Base-by-base conservation (phyloP, 2,797 vertebrate species). In the Enteromius argenteus region DNA sequence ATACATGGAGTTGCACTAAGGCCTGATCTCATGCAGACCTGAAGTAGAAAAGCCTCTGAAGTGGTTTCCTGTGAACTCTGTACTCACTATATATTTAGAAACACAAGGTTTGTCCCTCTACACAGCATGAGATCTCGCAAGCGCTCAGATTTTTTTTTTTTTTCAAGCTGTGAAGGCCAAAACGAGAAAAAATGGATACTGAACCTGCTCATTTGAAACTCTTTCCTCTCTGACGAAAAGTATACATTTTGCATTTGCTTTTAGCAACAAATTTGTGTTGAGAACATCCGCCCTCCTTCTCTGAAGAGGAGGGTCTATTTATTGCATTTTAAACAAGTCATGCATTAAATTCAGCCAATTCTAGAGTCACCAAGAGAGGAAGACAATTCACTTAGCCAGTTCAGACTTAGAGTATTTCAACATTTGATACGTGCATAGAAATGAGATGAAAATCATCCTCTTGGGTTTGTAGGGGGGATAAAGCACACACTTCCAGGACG, bases 271-370 rank as follows among this genome's bases (percentile, higher is more conserved):
- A 62, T 73, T 73, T 32, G 39, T 37, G 80, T 81, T 49, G 68
- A 81, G 56, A 62, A 62, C 39, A 46, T 73, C 39, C 62, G 53
- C 27, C 32, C 8, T 53, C 21, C 9, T 80, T 27, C 7, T 6
- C 2, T 73, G 39, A 46, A 81, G 19, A 73, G 4, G 21, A 62
- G 37, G 51, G 8, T 32, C 46, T 27, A 53, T 80, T 80, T 58
- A 49, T 27, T 81, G 56, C 39, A 23, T 84, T 78, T 84, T 53
- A 44, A 60, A 84, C 15, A 68, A 78, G 82, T 58, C 68, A 49
- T 73, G 69, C 27, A 73, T 73, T 64, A 62, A 73, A 64, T 62
- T 73, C 56, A 81, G 56, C 19, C 56, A 73, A 23, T 73, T 64
- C 72, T 73, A 44, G 27, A 71, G 67, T 14, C 51, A n/a, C 66